Percentiles rank a stretch among this genome's conserved stretches.
These are phyloP conservation scores for Cyprinodon brontotheroides DNA, from an alignment of 2,113 vertebrate genomes.

Conservation along the genomic window DNA sequence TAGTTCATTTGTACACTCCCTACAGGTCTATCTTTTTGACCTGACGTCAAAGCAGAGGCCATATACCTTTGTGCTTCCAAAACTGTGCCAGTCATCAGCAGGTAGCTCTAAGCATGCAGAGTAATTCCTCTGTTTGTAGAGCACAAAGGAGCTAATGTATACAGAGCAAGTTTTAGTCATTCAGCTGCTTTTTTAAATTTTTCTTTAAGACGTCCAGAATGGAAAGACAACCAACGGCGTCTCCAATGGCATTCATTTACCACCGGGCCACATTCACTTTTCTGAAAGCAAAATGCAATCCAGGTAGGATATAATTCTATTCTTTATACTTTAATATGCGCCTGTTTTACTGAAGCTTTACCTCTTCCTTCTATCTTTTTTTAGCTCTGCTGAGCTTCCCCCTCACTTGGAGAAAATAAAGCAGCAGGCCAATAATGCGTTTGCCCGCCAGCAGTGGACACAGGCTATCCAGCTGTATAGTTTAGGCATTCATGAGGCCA, in stretches of 20 bases:
- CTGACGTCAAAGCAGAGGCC: constrained; percentile 94
- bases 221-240: constrained; percentile 92
- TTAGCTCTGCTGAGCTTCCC: constrained; percentile 87
- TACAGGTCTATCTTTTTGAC: constrained; percentile 97
- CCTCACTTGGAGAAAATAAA: constrained; percentile 92
- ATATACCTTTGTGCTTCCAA: constrained; percentile 93
- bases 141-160: background rate
- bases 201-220: constrained; percentile 87
- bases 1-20: background rate
- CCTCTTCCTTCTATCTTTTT: constrained; percentile 1
- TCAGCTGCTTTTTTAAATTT: constrained; percentile 15
- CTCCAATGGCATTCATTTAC: constrained; percentile 90
- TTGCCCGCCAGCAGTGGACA: constrained; percentile 96
- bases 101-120: constrained; percentile 70
- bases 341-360: background rate
- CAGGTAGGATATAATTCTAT: constrained; percentile 72
- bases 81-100: constrained; percentile 88
- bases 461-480: constrained; percentile 99
- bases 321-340: background rate
- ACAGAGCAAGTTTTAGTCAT: background rate
- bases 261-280: constrained; percentile 87
- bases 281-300: constrained; percentile 74
- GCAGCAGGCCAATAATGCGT: constrained; percentile 96
- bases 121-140: background rate
- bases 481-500: constrained; percentile 89